Base-by-base conservation (phyloP, 30 jellyfish, hydroid and myxozoan species). In the Nemopilema nomurai region DNA sequence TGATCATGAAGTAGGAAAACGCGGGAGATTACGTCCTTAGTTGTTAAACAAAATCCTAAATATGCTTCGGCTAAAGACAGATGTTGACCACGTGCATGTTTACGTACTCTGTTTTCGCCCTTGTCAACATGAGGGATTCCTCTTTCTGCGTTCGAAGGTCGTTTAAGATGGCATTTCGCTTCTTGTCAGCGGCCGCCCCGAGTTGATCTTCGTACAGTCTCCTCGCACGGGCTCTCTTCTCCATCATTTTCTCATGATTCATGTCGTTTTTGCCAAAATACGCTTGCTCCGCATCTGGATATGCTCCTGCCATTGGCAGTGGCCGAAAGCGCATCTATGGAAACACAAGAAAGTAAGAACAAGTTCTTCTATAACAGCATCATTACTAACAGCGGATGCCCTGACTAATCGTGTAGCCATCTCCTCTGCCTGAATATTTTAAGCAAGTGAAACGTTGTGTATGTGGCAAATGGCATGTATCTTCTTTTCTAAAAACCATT, bases 61-160 rank as follows among this genome's bases (percentile, higher is more conserved):
- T n/a, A n/a, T n/a, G n/a, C n/a, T n/a, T n/a, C n/a, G n/a, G n/a
- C n/a, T n/a, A n/a, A n/a, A n/a, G n/a, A n/a, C n/a, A n/a, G n/a
- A n/a, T n/a, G n/a, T n/a, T n/a, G n/a, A n/a, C n/a, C n/a, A n/a
- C n/a, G 23, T 31, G 50, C 16, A 67, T 0, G 23, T 49, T 23
- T 19, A 63, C 99, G 50, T 79, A 94, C 99, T 94, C 99, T 32
- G 52, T 80, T 77, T 77, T 89, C 17, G 99, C 90, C 29, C 87
- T 69, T 32, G 67, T 75, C 77, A 94, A 69, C 99, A 94, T 94
- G 31, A 53, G 78, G 30, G 77, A 21, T 71, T 94, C 99, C 53
- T 94, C 99, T 69, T 76, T 89, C 72, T 86, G 90, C 27, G 76
- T 67, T 49, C 53, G 68, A 33, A 85, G 41, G 33, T 85, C 96